Conservation (phyloP, 1,140 invertebrate species). For the Heterodera carotae region DNA sequence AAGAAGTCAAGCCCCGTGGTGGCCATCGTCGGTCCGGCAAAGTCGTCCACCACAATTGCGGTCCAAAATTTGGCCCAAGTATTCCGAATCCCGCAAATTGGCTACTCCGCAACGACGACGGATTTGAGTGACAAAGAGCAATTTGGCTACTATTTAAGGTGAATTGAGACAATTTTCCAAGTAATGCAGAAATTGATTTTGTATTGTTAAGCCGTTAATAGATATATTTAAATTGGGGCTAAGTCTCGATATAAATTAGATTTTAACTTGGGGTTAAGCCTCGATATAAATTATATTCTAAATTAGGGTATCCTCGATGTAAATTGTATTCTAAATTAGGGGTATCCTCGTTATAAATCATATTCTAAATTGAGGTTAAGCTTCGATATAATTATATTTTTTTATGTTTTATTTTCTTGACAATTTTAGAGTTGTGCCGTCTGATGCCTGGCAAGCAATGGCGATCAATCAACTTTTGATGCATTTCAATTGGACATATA, state of each 20-base stretch:
- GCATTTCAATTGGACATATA: conserved; percentile 80
- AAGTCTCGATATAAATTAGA: no score
- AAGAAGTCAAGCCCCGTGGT: conserved; percentile 58
- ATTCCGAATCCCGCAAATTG: conserved; percentile 70
- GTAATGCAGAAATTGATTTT: no score
- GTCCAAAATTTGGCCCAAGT: conserved; percentile 80
- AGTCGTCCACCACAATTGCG: conserved; percentile 64
- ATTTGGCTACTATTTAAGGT: conserved; percentile 77
- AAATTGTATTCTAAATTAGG: no score
- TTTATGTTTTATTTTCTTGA: no score
- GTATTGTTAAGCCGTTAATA: no score
- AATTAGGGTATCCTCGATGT: no score
- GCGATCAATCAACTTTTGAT: conserved; percentile 76
- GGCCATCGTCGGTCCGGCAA: conserved; percentile 62
- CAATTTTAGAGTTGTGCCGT: conserved; percentile 75
- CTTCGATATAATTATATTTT: no score
- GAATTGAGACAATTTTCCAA: not conserved
- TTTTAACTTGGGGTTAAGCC: no score
- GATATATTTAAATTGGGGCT: no score
- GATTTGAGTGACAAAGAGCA: conserved; percentile 78
- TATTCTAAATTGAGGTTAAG: no score
- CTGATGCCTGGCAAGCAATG: conserved; percentile 79
- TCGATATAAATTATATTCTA: no score
- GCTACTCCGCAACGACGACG: conserved; percentile 78
- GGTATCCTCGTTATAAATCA: no score